Conservation (phyloP, 1,140 invertebrate species). For the Scylla paramamosain region DNA sequence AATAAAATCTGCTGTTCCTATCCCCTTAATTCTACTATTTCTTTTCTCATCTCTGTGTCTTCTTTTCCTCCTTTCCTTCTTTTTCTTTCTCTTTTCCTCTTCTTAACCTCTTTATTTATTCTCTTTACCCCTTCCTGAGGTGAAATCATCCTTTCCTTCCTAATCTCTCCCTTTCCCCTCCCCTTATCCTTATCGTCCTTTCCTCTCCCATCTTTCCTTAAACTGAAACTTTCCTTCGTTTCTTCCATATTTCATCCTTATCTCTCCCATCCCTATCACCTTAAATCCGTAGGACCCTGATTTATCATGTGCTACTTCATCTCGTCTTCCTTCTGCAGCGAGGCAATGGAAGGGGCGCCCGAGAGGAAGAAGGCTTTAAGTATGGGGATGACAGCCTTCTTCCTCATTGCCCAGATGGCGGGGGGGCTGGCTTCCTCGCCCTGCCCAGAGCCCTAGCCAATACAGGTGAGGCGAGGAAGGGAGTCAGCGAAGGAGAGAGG, state of each 20-base stretch:
- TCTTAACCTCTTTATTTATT: too few species aligned
- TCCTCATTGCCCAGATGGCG: slow-evolving; percentile 53
- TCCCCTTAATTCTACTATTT: too few species aligned
- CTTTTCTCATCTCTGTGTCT: too few species aligned
- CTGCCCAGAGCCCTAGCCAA: slow-evolving; percentile 6
- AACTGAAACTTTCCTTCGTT: not conserved
- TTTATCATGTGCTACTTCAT: not conserved
- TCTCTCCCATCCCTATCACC: not conserved
- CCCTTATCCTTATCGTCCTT: too few species aligned
- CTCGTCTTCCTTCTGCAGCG: not conserved
- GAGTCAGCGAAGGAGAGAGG: too few species aligned
- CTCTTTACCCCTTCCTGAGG: not conserved
- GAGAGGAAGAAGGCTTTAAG: not conserved
- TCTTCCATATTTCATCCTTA: not conserved
- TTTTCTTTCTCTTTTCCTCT: too few species aligned
- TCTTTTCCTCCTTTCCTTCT: too few species aligned
- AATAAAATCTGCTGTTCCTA: too few species aligned
- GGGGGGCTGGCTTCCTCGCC: slow-evolving; percentile 48
- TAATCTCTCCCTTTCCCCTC: too few species aligned
- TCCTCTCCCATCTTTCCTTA: too few species aligned
- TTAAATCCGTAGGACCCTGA: not conserved
- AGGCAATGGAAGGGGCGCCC: not conserved
- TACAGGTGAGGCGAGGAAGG: not conserved
- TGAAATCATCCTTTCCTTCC: not conserved
- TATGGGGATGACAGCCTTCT: not conserved